Conservation (phyloP, 1,140 invertebrate species). For the Tetramorium simillimum region DNA sequence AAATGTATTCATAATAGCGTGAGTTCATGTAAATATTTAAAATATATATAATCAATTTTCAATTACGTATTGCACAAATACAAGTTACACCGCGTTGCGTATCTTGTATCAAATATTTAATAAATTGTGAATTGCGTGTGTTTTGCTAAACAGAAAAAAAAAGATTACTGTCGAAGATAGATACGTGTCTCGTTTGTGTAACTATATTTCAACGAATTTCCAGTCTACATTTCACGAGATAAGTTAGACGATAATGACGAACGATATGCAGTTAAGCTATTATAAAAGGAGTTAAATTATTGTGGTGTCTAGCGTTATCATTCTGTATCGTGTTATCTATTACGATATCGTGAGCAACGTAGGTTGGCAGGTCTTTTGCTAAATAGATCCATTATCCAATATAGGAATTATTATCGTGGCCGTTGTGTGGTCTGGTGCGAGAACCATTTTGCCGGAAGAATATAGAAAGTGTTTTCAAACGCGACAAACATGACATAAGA, state of each 20-base stretch:
- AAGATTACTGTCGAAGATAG: conserved; percentile 22
- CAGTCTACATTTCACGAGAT: conserved; percentile 46
- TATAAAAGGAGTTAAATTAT: conserved; percentile 66
- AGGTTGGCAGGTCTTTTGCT: conserved; percentile 46
- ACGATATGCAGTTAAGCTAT: conserved; percentile 38
- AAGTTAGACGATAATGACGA: conserved; percentile 72
- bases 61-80: conserved; percentile 14
- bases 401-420: conserved; percentile 57
- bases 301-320: conserved; percentile 65
- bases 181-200: conserved; percentile 36
- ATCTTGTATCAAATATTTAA: conserved; percentile 64
- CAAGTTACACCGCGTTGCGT: neutral
- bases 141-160: neutral
- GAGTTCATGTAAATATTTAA: too few relatives aligned
- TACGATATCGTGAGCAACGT: conserved; percentile 55
- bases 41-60: conserved; percentile 20
- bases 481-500: conserved; percentile 2
- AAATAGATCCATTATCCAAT: conserved; percentile 68
- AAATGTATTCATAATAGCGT: too few relatives aligned
- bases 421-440: conserved; percentile 19
- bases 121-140: conserved; percentile 26
- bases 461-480: neutral
- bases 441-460: conserved; percentile 32
- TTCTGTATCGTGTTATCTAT: conserved; percentile 70
- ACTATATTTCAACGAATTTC: conserved; percentile 60